phyloP scores from a whole-genome alignment of 2,797 vertebrate genomes.

The Pangasius larnaudii region DNA sequence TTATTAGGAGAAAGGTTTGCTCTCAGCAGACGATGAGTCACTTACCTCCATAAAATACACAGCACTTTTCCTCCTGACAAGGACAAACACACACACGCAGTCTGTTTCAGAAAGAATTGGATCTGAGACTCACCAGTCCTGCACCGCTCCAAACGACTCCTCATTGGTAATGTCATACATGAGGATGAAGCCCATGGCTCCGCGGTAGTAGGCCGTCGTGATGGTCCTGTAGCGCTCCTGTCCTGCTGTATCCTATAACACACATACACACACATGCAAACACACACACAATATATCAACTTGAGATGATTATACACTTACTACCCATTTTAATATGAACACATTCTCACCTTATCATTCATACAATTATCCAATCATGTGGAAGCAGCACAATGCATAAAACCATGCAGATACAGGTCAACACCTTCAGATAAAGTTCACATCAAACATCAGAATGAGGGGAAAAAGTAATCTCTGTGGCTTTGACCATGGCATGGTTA shows the following conservation, averaged over 20 bases:
- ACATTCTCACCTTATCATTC: neutral
- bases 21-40: slow-evolving; percentile 24
- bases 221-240: slow-evolving; percentile 86
- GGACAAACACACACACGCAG: neutral
- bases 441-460: neutral
- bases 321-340: neutral
- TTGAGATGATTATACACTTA: neutral
- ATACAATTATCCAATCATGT: neutral
- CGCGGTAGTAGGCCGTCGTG: slow-evolving; percentile 85
- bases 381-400: neutral
- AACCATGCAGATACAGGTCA: neutral
- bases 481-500: neutral
- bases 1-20: slow-evolving; percentile 15
- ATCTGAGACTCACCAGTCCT: slow-evolving; percentile 80
- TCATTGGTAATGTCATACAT: slow-evolving; percentile 88
- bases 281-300: neutral
- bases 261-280: neutral
- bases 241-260: slow-evolving; percentile 81
- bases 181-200: slow-evolving; percentile 87
- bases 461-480: neutral
- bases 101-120: slow-evolving; percentile 5
- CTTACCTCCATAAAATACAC: slow-evolving; percentile 28
- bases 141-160: slow-evolving; percentile 84
- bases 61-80: neutral
- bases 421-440: neutral